Percentiles rank a stretch among this genome's conserved stretches.
These are phyloP conservation scores for Halichondria panicea DNA, from an alignment of 37 sponge, comb jelly and placozoan species.

Conservation along the genomic window DNA sequence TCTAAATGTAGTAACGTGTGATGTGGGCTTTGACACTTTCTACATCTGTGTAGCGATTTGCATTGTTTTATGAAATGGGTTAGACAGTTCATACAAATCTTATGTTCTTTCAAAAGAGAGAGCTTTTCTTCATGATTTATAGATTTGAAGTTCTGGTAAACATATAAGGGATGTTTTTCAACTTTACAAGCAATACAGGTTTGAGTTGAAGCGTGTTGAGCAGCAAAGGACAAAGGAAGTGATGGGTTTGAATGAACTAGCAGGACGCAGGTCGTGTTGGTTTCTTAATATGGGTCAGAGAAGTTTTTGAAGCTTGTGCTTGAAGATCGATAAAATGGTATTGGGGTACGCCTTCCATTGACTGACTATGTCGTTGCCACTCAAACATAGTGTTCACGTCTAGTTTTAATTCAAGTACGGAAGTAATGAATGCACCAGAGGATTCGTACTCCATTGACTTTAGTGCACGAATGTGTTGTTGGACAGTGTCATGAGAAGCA, in stretches of 20 bases:
- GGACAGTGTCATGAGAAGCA: conserved; percentile 16
- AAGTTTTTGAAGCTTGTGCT: conserved; percentile 19
- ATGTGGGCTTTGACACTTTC: conserved; percentile 2
- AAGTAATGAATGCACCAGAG: conserved; percentile 21
- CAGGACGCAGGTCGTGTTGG: too few relatives aligned
- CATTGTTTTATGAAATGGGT: neutral
- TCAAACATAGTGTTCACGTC: conserved; percentile 18
- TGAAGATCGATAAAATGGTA: conserved; percentile 13
- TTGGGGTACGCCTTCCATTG: neutral
- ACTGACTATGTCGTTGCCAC: conserved; percentile 17
- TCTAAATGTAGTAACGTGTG: conserved; percentile 10
- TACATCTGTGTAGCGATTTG: neutral
- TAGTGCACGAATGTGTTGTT: conserved; percentile 9
- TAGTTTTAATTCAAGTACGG: conserved; percentile 5
- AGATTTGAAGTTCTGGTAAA: too few relatives aligned
- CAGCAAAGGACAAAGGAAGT: too few relatives aligned
- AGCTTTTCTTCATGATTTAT: too few relatives aligned
- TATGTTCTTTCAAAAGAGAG: too few relatives aligned
- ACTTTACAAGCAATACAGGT: too few relatives aligned
- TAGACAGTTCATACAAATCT: conserved; percentile 10
- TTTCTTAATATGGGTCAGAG: too few relatives aligned
- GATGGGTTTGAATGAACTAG: too few relatives aligned
- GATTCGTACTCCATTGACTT: conserved; percentile 23
- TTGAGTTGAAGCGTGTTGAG: too few relatives aligned
- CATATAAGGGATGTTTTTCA: too few relatives aligned